These are phyloP conservation scores for Leptodirus hochenwartii DNA, from an alignment of 2,888 invertebrate genomes.

Conservation along the genomic window DNA sequence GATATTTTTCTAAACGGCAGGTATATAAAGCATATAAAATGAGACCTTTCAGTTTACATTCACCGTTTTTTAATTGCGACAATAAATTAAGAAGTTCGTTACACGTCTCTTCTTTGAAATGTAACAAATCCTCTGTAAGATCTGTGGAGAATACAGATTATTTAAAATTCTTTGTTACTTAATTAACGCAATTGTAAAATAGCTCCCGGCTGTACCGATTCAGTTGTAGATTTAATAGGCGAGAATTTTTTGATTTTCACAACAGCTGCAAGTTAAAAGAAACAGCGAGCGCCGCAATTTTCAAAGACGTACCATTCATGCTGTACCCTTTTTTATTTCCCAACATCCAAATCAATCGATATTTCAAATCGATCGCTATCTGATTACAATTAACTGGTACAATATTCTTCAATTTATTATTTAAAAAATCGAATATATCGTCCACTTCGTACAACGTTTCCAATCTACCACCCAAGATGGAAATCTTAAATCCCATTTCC, in stretches of 20 bases:
- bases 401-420: conserved; percentile 32
- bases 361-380: conserved; percentile 42
- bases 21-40: conserved; percentile 21
- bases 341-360: conserved; percentile 39
- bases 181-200: no score
- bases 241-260: no score
- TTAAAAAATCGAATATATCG: conserved; percentile 36
- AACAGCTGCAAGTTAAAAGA: no score
- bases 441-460: conserved; percentile 32
- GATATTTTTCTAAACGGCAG: conserved; percentile 14
- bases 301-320: conserved; percentile 42
- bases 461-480: conserved; percentile 36
- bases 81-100: conserved; percentile 37
- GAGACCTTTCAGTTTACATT: conserved; percentile 23
- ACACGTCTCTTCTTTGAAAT: conserved; percentile 40
- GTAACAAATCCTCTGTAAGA: conserved; percentile 35
- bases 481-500: conserved; percentile 33
- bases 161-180: no score
- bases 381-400: conserved; percentile 42
- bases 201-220: no score
- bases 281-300: background rate
- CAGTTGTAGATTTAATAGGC: no score
- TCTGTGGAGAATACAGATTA: conserved; percentile 30
- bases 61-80: conserved; percentile 36
- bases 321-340: conserved; percentile 35